These are phyloP conservation scores for Diadegma fenestrale DNA, from an alignment of 2,888 invertebrate species.

Conservation along the genomic window DNA sequence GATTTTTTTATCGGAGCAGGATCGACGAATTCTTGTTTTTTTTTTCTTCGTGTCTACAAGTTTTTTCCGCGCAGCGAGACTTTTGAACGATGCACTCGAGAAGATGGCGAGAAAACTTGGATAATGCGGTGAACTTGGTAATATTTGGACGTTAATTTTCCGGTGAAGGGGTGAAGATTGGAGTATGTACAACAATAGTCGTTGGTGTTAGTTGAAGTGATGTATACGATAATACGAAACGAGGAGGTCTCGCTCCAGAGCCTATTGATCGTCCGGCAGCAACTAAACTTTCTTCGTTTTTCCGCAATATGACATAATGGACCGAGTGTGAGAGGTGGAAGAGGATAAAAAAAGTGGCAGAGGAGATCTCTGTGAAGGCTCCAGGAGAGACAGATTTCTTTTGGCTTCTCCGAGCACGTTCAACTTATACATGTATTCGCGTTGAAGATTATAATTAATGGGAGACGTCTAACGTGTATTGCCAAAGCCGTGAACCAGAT, in stretches of 20 bases:
- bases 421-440: slow-evolving; percentile 44
- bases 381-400: slow-evolving; percentile 66
- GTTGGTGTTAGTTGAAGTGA: slow-evolving; percentile 18
- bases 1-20: neutral
- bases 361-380: slow-evolving; percentile 30
- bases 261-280: slow-evolving; percentile 70
- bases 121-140: slow-evolving; percentile 65
- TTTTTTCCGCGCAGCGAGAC: neutral
- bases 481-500: slow-evolving; percentile 71
- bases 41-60: neutral
- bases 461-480: slow-evolving; percentile 62
- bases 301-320: slow-evolving; percentile 73
- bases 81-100: slow-evolving; percentile 39
- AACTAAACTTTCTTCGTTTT: slow-evolving; percentile 68
- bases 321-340: neutral
- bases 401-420: slow-evolving; percentile 52
- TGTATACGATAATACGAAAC: slow-evolving; percentile 38
- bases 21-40: neutral
- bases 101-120: slow-evolving; percentile 38
- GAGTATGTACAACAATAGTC: neutral
- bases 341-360: neutral
- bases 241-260: slow-evolving; percentile 28
- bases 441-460: slow-evolving; percentile 66
- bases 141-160: slow-evolving; percentile 66
- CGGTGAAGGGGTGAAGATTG: slow-evolving; percentile 39